phyloP scores from a whole-genome alignment of 2,888 invertebrate genomes.

The Nysson spinosus region DNA sequence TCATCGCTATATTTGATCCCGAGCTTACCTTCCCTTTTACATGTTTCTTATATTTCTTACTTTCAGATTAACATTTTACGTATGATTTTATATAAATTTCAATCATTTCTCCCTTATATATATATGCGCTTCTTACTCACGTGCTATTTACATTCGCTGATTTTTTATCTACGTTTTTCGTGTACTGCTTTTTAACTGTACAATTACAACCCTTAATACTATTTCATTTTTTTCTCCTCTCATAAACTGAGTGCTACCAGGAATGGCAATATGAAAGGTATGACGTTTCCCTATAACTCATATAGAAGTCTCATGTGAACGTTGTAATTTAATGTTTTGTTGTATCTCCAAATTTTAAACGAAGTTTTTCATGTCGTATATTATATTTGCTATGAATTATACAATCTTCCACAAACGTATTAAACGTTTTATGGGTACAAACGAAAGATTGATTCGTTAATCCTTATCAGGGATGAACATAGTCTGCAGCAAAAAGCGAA shows the following conservation, averaged over 20 bases:
- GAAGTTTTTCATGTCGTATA: too few relatives aligned
- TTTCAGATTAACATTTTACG: slow-evolving; percentile 52
- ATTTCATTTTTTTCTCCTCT: slow-evolving; percentile 41
- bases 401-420: too few relatives aligned
- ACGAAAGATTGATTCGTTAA: too few relatives aligned
- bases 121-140: slow-evolving; percentile 14
- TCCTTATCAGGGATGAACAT: too few relatives aligned
- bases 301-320: slow-evolving; percentile 17
- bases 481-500: too few relatives aligned
- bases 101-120: slow-evolving; percentile 2
- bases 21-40: slow-evolving; percentile 52
- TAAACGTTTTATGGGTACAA: too few relatives aligned
- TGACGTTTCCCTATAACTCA: slow-evolving; percentile 46
- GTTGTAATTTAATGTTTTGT: too few relatives aligned
- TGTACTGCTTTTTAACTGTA: slow-evolving; percentile 16
- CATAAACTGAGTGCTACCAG: slow-evolving; percentile 60
- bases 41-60: slow-evolving; percentile 53
- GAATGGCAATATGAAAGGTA: slow-evolving; percentile 61
- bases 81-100: slow-evolving; percentile 27
- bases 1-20: slow-evolving; percentile 72
- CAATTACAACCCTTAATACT: slow-evolving; percentile 36
- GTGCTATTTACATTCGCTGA: slow-evolving; percentile 15
- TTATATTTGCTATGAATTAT: too few relatives aligned
- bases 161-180: background rate
- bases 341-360: too few relatives aligned